phyloP scores from a whole-genome alignment of 2,888 invertebrate species.

The Anorthoa munda region DNA sequence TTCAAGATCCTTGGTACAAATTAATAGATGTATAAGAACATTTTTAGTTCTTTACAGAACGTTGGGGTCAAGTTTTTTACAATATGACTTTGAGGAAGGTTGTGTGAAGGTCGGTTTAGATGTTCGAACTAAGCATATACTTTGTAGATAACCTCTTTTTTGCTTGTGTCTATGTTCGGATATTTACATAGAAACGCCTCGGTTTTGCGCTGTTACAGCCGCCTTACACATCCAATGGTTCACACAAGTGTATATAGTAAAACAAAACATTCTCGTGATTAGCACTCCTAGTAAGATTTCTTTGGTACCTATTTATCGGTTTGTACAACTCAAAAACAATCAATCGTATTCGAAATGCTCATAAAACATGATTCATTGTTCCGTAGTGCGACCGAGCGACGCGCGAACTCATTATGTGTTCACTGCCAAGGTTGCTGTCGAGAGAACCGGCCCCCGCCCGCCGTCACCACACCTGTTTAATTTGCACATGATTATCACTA shows the following conservation, averaged over 20 bases:
- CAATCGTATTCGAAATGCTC: slow-evolving; percentile 22
- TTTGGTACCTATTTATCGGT: slow-evolving; percentile 10
- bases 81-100: slow-evolving; percentile 38
- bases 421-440: slow-evolving; percentile 45
- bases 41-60: background rate
- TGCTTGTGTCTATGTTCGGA: background rate
- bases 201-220: background rate
- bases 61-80: slow-evolving; percentile 20
- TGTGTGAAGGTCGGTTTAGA: slow-evolving; percentile 5
- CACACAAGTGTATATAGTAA: background rate
- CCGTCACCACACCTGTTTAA: slow-evolving; percentile 2
- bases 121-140: background rate
- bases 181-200: background rate
- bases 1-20: background rate
- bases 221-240: background rate
- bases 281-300: slow-evolving; percentile 10
- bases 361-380: slow-evolving; percentile 45
- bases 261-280: background rate
- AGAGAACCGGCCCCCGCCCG: slow-evolving; percentile 14
- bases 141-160: background rate
- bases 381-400: background rate
- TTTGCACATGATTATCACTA: slow-evolving; percentile 7
- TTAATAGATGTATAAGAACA: too few relatives aligned
- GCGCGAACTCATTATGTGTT: slow-evolving; percentile 33
- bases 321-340: slow-evolving; percentile 17